Base-by-base conservation (phyloP, 2,113 vertebrate species). In the Pterocles burchelli region DNA sequence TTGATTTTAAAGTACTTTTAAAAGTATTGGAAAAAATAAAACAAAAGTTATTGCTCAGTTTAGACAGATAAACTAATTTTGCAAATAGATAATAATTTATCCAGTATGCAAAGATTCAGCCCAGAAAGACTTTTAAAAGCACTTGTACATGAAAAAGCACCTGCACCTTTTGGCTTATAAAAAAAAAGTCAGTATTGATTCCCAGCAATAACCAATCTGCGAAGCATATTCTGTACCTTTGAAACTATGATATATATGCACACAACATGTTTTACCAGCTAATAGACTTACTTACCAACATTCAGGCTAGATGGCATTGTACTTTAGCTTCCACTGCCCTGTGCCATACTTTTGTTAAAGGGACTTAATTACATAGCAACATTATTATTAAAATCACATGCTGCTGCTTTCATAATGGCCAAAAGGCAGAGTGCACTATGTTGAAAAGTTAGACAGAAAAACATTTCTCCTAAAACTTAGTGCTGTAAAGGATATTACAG, bases 231-330 rank as follows among this genome's bases (percentile, higher is more conserved):
- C 26, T 66, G 26, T 36, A 49, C 31, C 46, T 93, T 92, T 74
- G 82, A 49, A 90, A 63, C 46, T 26, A 65, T 58, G 10, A 81
- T 19, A 93, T n/a, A 77, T 10, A 81, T 58, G 49, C 28, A 72
- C 12, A 1, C 22, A 66, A 77, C 26, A 46, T 33, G 17, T 73
- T 94, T 92, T 87, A 71, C 31, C 48, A 76, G 72, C 93, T 93
- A 73, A 93, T 7, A 79, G 46, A 92, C 54, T 63, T 97, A 98
- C 97, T 98, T 97, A 98, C 98, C 97, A 94, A 73, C 17, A 82
- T 49, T 96, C 89, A 94, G 59, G 85, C 18, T 73, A 71, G 67
- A 58, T 36, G 75, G 65, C 57, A 87, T 73, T 91, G 61, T 58
- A 59, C 74, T 91, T 96, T 96, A 87, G 63, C 90, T 96, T 95